A percentile compares a stretch with the other conserved stretches of the same genome.
These are phyloP conservation scores for Nomada lathburiana DNA, from an alignment of 2,888 invertebrate genomes.

Conservation along the genomic window DNA sequence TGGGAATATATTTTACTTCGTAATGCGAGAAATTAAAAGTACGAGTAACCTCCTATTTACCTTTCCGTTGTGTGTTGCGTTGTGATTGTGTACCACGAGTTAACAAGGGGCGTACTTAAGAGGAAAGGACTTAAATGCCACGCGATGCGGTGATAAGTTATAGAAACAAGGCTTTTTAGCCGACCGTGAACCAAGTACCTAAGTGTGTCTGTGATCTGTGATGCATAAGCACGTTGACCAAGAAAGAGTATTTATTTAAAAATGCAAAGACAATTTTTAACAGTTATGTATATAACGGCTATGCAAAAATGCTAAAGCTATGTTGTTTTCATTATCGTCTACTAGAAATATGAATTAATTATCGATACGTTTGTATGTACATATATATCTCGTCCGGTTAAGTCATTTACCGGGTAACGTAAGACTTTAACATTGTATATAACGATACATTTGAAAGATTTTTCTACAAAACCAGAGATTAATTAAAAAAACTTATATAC, in stretches of 20 bases:
- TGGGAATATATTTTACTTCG: not conserved
- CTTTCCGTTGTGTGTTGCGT: slow-evolving; percentile 24
- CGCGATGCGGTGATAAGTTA: slow-evolving; percentile 46
- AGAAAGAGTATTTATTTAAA: slow-evolving; percentile 69
- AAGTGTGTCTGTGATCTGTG: slow-evolving; percentile 81
- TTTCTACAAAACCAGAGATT: slow-evolving; percentile 70
- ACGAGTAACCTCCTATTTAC: not conserved
- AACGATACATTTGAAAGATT: slow-evolving; percentile 56
- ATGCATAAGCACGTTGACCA: slow-evolving; percentile 65
- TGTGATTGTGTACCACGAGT: slow-evolving; percentile 11
- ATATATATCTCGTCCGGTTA: slow-evolving; percentile 33
- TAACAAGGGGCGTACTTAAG: slow-evolving; percentile 58
- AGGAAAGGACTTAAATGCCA: slow-evolving; percentile 23
- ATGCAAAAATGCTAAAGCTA: slow-evolving; percentile 47
- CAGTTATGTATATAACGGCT: slow-evolving; percentile 56
- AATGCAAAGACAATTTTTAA: slow-evolving; percentile 51
- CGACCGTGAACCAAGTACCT: slow-evolving; percentile 78
- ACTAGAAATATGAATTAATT: slow-evolving; percentile 55
- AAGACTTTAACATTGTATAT: slow-evolving; percentile 67
- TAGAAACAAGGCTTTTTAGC: slow-evolving; percentile 48
- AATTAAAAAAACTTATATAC: slow-evolving; percentile 78
- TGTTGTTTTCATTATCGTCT: slow-evolving; percentile 49
- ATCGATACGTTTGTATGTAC: slow-evolving; percentile 19
- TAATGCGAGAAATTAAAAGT: not conserved
- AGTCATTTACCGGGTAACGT: slow-evolving; percentile 28